Conservation (phyloP, 2,797 vertebrate genomes). For the Diceros bicornis region DNA sequence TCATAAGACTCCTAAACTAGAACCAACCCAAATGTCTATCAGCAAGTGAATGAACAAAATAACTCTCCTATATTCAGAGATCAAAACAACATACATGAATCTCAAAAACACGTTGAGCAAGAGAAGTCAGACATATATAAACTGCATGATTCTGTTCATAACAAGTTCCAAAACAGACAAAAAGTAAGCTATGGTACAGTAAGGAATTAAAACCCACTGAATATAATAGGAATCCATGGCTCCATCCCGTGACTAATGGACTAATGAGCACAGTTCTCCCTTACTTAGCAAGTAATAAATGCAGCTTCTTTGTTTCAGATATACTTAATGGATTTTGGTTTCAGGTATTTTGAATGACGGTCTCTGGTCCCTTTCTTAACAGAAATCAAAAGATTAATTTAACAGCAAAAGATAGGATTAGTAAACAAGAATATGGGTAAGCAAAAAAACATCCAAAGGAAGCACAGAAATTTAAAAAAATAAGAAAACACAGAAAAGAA, state of each 20-base stretch:
- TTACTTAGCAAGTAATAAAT: conserved; percentile 7
- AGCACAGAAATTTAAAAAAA: neutral
- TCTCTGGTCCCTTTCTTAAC: neutral
- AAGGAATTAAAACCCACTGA: neutral
- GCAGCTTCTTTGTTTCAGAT: neutral
- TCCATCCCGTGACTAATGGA: neutral
- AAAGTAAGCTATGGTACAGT: neutral
- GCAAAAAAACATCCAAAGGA: neutral
- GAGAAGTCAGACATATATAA: neutral
- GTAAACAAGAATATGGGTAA: neutral
- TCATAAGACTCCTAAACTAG: neutral
- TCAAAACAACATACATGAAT: conserved; percentile 37
- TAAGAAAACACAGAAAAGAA: neutral
- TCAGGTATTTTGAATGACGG: neutral
- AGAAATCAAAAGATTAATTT: conserved; percentile 44
- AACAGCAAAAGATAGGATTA: neutral
- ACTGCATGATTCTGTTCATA: neutral
- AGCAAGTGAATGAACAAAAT: conserved; percentile 50
- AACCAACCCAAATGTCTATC: neutral
- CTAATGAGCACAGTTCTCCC: neutral
- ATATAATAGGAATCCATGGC: neutral
- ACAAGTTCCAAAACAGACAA: neutral
- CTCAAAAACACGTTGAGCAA: neutral
- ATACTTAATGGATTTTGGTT: neutral
- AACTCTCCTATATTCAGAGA: neutral